Base-by-base conservation (phyloP, 1,140 invertebrate genomes). In the Drosophila arizonae region DNA sequence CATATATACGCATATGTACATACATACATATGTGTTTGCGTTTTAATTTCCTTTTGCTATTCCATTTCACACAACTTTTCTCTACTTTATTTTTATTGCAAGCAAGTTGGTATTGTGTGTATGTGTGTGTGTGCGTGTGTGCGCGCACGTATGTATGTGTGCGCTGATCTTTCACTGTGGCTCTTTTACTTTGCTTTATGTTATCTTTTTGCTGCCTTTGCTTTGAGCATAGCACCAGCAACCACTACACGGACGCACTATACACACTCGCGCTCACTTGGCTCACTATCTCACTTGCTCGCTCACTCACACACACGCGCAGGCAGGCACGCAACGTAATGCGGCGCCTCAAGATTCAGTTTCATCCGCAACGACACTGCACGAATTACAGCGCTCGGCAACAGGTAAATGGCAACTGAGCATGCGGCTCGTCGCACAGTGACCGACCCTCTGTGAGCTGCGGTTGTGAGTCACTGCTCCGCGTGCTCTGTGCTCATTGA, bases 401-500 rank as follows among this genome's bases (percentile, higher is more conserved):
- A 87, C 82, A 87, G 82, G 72, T 88, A 87, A 87, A 88, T 82
- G 72, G 84, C 71, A 86, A 81, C 81, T 87, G 84, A 88, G 62
- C 10, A 21, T 28, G 36, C 10, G 15, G 11, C 17, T 26, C 11
- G 21, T 39, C 48, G 43, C 48, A 41, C 41, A 39, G 48, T 17
- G 61, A 33, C 30, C 36, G 46, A 15, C 17, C 41, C 51, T 50
- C 57, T 30, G 30, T n/a, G 10, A 50, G 51, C 43, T 43, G 43
- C 24, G 15, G 4, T 24, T 30, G 63, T 24, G 33, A 10, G 13
- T 26, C 26, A 15, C 11, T 51, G 30, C 48, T 63, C 51, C 57
- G 54, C 39, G 74, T 3, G 2, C 6, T 21, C 75, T 3, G 21
- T 28, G 11, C 52, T 55, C 70, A 77, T 77, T 30, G 11, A 0